A percentile compares a stretch with the other conserved stretches of the same genome.
These are phyloP conservation scores for Cebus imitator DNA, from an alignment of 2,113 vertebrate genomes.

Conservation along the genomic window DNA sequence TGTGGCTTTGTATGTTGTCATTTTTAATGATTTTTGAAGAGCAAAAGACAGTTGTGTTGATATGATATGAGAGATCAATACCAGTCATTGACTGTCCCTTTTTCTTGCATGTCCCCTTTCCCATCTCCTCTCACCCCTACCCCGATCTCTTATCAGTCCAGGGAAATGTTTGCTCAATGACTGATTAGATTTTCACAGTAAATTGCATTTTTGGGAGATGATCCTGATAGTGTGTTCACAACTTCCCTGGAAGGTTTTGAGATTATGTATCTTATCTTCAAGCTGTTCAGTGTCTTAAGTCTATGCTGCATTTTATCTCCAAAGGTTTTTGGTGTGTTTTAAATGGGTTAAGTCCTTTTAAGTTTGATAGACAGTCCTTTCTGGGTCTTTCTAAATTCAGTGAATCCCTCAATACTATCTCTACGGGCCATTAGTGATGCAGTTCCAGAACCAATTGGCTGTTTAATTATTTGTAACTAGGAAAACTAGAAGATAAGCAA, in stretches of 20 bases:
- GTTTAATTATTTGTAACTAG: conserved; percentile 64
- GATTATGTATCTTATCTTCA: conserved; percentile 72
- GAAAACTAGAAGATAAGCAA: conserved; percentile 65
- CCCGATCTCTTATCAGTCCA: conserved; percentile 54
- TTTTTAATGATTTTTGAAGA: conserved; percentile 34
- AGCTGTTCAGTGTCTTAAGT: conserved; percentile 49
- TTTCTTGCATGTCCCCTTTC: not conserved
- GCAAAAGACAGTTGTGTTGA: not conserved
- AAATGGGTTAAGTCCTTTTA: conserved; percentile 60
- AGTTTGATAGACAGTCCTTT: conserved; percentile 38
- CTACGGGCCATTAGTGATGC: conserved; percentile 59
- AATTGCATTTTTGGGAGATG: conserved; percentile 67
- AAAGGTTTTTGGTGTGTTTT: conserved; percentile 25
- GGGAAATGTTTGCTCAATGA: conserved; percentile 63
- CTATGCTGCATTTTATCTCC: conserved; percentile 38
- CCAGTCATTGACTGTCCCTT: not conserved
- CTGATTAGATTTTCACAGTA: conserved; percentile 64
- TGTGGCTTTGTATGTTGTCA: not conserved
- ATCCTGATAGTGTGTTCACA: conserved; percentile 65
- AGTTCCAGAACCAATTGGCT: conserved; percentile 63
- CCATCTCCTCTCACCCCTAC: not conserved
- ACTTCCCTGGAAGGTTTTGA: conserved; percentile 32
- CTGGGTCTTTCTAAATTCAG: conserved; percentile 24
- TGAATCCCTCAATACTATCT: conserved; percentile 50
- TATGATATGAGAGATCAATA: not conserved